Evolutionary conservation across 2,888 invertebrate genomes (phyloP).

Genomic region (Mimas tiliae): DNA sequence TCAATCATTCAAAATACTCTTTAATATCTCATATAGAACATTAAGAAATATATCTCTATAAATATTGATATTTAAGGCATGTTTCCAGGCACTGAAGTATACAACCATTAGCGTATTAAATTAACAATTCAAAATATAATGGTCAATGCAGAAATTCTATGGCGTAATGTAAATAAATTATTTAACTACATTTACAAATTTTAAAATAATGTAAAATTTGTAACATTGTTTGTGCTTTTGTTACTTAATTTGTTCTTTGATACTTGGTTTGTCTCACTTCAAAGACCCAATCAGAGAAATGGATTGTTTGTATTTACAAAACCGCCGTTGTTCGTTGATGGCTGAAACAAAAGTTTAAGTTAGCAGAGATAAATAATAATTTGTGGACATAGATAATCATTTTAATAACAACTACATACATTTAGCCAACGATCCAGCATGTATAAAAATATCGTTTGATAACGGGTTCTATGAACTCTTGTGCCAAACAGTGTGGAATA

Average conservation of each 20-base stretch:
- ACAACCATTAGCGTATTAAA: slow-evolving; percentile 48
- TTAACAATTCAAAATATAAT: slow-evolving; percentile 25
- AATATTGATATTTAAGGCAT: slow-evolving; percentile 65
- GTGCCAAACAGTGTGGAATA: slow-evolving; percentile 38
- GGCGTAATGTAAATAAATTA: slow-evolving; percentile 64
- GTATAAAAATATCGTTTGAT: slow-evolving; percentile 36
- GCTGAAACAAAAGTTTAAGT: slow-evolving; percentile 50
- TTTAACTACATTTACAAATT: slow-evolving; percentile 55
- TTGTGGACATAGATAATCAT: background rate
- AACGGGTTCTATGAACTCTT: slow-evolving; percentile 50
- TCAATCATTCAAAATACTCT: slow-evolving; percentile 48
- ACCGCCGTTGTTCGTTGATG: slow-evolving; percentile 66
- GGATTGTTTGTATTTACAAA: slow-evolving; percentile 78
- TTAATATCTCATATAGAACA: slow-evolving; percentile 39
- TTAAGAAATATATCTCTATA: slow-evolving; percentile 41
- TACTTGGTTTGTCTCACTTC: slow-evolving; percentile 52
- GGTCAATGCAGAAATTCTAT: slow-evolving; percentile 50
- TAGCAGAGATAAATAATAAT: background rate
- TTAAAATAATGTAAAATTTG: slow-evolving; percentile 66
- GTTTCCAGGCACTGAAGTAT: slow-evolving; percentile 70
- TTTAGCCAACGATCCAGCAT: slow-evolving; percentile 25
- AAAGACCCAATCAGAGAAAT: slow-evolving; percentile 67
- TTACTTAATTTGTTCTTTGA: slow-evolving; percentile 69
- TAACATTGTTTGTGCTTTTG: slow-evolving; percentile 78
- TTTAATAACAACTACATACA: slow-evolving; percentile 15